phyloP scores from a whole-genome alignment of 2,888 invertebrate species.

The Thera obeliscata region DNA sequence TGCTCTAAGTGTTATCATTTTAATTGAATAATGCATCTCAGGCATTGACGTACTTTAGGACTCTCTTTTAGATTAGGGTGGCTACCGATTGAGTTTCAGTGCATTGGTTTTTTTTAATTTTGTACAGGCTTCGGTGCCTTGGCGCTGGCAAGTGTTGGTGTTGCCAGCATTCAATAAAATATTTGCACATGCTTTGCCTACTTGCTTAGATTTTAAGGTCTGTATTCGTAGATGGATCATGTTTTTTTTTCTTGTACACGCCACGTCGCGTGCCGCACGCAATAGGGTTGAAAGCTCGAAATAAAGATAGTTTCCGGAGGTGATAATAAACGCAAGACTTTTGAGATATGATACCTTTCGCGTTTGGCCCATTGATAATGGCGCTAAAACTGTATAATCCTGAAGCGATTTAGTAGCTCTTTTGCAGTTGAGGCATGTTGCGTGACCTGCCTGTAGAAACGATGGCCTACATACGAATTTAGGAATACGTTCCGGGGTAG shows the following conservation, averaged over 20 bases:
- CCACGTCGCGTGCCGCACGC: conserved; percentile 67
- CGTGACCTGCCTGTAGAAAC: conserved; percentile 23
- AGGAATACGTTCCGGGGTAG: conserved; percentile 19
- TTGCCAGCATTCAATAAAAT: conserved; percentile 2
- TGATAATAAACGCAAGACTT: conserved; percentile 57
- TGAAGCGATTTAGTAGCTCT: conserved; percentile 39
- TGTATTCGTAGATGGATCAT: conserved; percentile 28
- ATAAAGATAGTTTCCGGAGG: conserved; percentile 56
- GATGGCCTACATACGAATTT: conserved; percentile 27
- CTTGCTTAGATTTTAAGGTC: conserved; percentile 1
- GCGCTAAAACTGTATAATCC: conserved; percentile 51
- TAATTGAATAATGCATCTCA: conserved; percentile 80
- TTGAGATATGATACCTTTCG: conserved; percentile 51
- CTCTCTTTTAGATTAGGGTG: neutral
- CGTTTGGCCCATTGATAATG: conserved; percentile 46
- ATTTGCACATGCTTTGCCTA: conserved; percentile 13
- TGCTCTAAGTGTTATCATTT: conserved; percentile 81
- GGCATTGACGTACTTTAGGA: conserved; percentile 21
- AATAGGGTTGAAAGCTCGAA: conserved; percentile 46
- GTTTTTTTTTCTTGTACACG: conserved; percentile 46
- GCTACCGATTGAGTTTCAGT: too few species aligned
- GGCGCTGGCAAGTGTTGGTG: neutral
- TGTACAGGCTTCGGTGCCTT: neutral
- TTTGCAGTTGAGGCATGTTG: conserved; percentile 28
- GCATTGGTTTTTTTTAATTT: too few species aligned